These are phyloP conservation scores for Pocillopora verrucosa DNA, from an alignment of 64 coral and sea anemone genomes.

Conservation along the genomic window DNA sequence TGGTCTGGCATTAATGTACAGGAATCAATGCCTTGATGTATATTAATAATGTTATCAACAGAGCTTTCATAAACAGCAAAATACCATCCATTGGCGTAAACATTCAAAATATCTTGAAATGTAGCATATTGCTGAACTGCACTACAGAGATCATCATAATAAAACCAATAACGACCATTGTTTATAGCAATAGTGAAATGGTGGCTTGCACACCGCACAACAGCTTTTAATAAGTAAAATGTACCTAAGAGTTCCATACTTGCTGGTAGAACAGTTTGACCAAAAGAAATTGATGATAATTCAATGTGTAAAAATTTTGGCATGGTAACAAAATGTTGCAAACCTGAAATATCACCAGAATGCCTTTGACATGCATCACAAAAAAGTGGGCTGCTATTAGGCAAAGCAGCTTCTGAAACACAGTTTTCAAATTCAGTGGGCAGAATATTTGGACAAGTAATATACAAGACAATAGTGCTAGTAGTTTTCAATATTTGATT, in stretches of 20 bases:
- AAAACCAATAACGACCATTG: constrained; percentile 40
- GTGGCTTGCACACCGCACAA: constrained; percentile 46
- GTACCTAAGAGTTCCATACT: constrained; percentile 18
- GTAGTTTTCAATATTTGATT: constrained; percentile 28
- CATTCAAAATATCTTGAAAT: constrained; percentile 42
- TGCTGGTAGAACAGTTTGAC: constrained; percentile 20
- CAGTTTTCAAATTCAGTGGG: constrained; percentile 38
- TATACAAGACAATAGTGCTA: constrained; percentile 42
- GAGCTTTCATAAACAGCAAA: constrained; percentile 67
- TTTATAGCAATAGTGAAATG: constrained; percentile 61
- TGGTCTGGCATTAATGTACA: neutral
- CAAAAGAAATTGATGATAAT: constrained; percentile 40
- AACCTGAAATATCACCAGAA: constrained; percentile 38
- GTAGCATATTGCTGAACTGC: constrained; percentile 41
- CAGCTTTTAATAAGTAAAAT: constrained; percentile 31
- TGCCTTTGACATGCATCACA: constrained; percentile 16
- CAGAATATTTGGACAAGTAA: constrained; percentile 22
- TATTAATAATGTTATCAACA: too few relatives aligned
- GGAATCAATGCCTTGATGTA: too few relatives aligned
- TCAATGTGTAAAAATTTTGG: constrained; percentile 45
- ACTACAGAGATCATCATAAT: constrained; percentile 56
- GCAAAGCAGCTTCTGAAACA: constrained; percentile 58
- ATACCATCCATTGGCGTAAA: constrained; percentile 51
- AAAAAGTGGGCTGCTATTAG: constrained; percentile 25
- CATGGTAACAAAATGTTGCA: constrained; percentile 56